Evolutionary conservation across 2,113 vertebrate genomes (phyloP).

Genomic region (Clupea harengus): DNA sequence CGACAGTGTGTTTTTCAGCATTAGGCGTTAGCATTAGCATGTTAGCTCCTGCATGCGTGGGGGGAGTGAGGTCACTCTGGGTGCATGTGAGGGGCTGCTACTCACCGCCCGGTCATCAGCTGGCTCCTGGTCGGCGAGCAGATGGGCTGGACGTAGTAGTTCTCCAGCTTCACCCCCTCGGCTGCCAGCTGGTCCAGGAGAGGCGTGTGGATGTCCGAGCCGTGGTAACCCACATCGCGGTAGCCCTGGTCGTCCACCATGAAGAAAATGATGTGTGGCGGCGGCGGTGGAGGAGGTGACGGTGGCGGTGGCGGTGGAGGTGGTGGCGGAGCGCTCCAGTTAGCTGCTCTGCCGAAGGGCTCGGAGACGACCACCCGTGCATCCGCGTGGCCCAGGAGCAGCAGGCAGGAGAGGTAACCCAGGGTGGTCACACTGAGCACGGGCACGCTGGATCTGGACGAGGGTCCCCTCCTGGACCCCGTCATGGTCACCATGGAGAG

Average conservation of each 20-base stretch:
- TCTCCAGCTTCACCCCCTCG: slow-evolving; percentile 89
- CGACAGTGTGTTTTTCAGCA: not conserved
- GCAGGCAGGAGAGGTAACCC: slow-evolving; percentile 41
- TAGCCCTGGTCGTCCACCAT: slow-evolving; percentile 94
- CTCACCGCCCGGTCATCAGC: slow-evolving; percentile 91
- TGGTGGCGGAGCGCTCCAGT: not conserved
- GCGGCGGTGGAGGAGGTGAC: not conserved
- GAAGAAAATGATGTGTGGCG: slow-evolving; percentile 86
- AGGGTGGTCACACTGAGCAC: slow-evolving; percentile 42
- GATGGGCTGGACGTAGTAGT: slow-evolving; percentile 94
- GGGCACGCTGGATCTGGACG: slow-evolving; percentile 3
- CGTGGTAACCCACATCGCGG: slow-evolving; percentile 88
- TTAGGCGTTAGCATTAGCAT: no score
- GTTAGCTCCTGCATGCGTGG: not conserved
- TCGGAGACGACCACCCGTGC: not conserved
- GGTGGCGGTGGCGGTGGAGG: not conserved
- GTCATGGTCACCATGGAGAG: not conserved
- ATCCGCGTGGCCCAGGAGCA: slow-evolving; percentile 24
- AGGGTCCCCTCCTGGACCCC: not conserved
- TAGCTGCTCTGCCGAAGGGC: not conserved
- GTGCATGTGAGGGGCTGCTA: not conserved
- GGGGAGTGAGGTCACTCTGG: no score
- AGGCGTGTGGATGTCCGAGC: slow-evolving; percentile 85
- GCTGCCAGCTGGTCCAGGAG: slow-evolving; percentile 85
- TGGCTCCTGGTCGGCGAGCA: slow-evolving; percentile 93